These are phyloP conservation scores for Heterotis niloticus DNA, from an alignment of 2,113 vertebrate genomes.

Conservation along the genomic window DNA sequence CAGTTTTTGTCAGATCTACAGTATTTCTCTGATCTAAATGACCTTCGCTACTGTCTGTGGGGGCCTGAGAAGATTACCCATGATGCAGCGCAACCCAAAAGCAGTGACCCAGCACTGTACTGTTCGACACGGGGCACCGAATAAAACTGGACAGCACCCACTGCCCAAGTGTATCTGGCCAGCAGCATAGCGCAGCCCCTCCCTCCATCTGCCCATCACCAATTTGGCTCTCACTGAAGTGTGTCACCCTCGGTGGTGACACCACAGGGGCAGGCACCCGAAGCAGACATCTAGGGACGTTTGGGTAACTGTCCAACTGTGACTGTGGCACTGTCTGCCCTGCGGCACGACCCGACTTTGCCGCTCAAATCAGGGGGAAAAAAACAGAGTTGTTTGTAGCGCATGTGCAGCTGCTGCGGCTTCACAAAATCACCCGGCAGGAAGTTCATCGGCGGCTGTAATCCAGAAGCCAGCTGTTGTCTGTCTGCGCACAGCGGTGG, in stretches of 20 bases:
- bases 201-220: neutral
- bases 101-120: too few species aligned
- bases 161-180: neutral
- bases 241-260: neutral
- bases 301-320: neutral
- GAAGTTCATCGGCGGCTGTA: neutral
- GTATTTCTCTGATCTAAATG: neutral
- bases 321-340: neutral
- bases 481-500: constrained; percentile 4
- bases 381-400: neutral
- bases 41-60: neutral
- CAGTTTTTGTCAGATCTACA: neutral
- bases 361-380: neutral
- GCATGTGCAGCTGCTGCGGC: neutral
- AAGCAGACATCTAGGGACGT: neutral
- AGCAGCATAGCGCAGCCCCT: neutral
- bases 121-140: too few species aligned
- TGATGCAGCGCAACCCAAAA: neutral
- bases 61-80: constrained; percentile 6
- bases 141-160: neutral
- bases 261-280: neutral
- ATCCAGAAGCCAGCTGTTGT: constrained; percentile 18
- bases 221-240: neutral
- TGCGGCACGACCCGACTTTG: neutral
- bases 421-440: neutral